Percentiles rank a stretch among this genome's conserved stretches.
Evolutionary conservation across 2,113 vertebrate genomes (phyloP).

Genomic region (Montifringilla adamsi): DNA sequence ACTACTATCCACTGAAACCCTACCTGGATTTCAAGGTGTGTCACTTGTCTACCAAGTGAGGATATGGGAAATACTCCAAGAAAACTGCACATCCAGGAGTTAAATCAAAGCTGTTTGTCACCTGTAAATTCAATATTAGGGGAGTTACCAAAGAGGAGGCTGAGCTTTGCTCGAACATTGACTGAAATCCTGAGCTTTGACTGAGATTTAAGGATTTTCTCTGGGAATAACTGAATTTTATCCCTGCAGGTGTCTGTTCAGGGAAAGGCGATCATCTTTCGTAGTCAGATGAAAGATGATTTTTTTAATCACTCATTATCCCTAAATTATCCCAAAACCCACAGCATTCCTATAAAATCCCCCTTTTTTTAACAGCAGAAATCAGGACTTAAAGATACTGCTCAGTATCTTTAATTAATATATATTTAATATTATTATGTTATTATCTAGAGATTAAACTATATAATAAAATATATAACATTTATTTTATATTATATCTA

Average conservation of each 20-base stretch:
- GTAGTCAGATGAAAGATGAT: background rate
- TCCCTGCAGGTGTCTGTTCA: background rate
- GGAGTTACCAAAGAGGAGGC: background rate
- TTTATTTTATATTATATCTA: background rate
- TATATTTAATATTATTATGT: background rate
- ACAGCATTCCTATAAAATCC: background rate
- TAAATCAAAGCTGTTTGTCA: background rate
- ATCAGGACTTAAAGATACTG: background rate
- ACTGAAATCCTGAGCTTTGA: background rate
- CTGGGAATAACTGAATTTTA: background rate
- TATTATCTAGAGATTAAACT: too few species aligned
- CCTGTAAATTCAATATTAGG: background rate
- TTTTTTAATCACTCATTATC: background rate
- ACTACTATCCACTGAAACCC: background rate
- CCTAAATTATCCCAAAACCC: background rate
- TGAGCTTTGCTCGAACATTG: background rate
- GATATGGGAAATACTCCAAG: background rate
- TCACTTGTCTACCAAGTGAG: background rate
- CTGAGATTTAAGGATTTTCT: background rate
- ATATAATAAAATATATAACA: background rate
- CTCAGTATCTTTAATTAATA: background rate
- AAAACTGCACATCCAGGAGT: background rate
- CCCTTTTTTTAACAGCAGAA: background rate
- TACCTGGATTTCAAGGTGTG: rapidly evolving
- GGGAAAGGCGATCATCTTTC: background rate